Conservation (phyloP, 2,888 invertebrate genomes). For the Mycalesis mineus region DNA sequence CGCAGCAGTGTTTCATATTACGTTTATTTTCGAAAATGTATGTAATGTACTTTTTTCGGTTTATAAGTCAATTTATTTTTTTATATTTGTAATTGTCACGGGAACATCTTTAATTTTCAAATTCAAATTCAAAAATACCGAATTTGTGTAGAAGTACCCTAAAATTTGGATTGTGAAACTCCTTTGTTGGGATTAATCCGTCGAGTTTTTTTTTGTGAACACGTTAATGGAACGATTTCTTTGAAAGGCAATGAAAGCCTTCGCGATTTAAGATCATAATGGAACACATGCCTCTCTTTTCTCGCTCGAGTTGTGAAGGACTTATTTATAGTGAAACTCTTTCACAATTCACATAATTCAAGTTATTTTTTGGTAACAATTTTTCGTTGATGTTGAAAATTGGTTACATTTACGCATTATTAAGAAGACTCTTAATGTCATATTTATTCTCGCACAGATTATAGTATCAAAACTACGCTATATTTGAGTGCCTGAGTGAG, state of each 20-base stretch:
- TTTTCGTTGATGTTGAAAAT: neutral
- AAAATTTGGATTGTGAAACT: neutral
- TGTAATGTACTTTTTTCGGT: too few relatives aligned
- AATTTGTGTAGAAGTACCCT: neutral
- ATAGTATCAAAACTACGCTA: too few relatives aligned
- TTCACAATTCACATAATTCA: neutral
- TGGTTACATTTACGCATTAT: too few relatives aligned
- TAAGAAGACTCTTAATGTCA: too few relatives aligned
- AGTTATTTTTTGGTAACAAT: neutral
- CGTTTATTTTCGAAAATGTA: too few relatives aligned
- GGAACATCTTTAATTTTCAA: too few relatives aligned
- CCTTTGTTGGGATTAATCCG: constrained; percentile 2
- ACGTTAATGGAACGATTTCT: constrained; percentile 5
- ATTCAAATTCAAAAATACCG: neutral
- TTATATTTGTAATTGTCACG: too few relatives aligned
- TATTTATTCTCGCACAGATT: too few relatives aligned
- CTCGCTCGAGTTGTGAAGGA: neutral
- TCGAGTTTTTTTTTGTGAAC: constrained; percentile 1
- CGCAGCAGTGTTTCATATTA: too few relatives aligned
- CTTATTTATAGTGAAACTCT: constrained; percentile 6
- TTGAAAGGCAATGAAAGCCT: constrained; percentile 9
- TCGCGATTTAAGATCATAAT: constrained; percentile 6
- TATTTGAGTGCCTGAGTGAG: too few relatives aligned
- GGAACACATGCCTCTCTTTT: constrained; percentile 2
- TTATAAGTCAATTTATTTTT: too few relatives aligned